A percentile compares a stretch with the other conserved stretches of the same genome.
Evolutionary conservation across 1,140 invertebrate genomes (phyloP).

Genomic region (Metopolophium dirhodum): DNA sequence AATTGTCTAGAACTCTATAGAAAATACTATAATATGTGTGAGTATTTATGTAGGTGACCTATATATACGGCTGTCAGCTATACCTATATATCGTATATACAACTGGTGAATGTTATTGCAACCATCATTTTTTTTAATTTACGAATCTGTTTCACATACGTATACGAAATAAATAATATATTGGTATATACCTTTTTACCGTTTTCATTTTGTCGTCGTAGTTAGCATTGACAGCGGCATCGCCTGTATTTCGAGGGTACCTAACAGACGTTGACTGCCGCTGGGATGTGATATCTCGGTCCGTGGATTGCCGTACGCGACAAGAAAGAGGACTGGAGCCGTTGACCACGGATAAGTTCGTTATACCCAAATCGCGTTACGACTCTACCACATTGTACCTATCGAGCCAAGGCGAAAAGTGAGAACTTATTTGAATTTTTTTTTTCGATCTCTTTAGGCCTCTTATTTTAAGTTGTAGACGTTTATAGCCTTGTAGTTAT

Average conservation of each 20-base stretch:
- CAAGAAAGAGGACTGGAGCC: slow-evolving; percentile 89
- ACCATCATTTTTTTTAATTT: too few relatives aligned
- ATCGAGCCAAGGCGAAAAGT: slow-evolving; percentile 81
- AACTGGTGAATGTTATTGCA: too few relatives aligned
- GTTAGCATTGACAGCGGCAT: slow-evolving; percentile 95
- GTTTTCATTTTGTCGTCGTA: slow-evolving; percentile 62
- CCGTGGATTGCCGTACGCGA: slow-evolving; percentile 89
- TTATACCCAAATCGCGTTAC: slow-evolving; percentile 95
- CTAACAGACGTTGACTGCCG: slow-evolving; percentile 95
- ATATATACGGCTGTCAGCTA: too few relatives aligned
- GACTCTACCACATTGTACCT: slow-evolving; percentile 98
- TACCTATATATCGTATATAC: too few relatives aligned
- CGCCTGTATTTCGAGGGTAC: slow-evolving; percentile 91
- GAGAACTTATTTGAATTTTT: slow-evolving; percentile 56
- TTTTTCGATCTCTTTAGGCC: too few relatives aligned
- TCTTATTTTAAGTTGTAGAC: not conserved
- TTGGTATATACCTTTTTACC: not conserved
- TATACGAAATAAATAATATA: not conserved
- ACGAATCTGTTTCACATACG: not conserved
- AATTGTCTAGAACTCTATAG: not conserved
- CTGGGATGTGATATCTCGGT: slow-evolving; percentile 94
- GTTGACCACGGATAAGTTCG: slow-evolving; percentile 78
- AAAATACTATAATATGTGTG: not conserved
- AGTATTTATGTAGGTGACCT: not conserved
- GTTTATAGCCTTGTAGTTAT: not conserved